Evolutionary conservation across 2,888 invertebrate species (phyloP).

Genomic region (Lysandra bellargus): DNA sequence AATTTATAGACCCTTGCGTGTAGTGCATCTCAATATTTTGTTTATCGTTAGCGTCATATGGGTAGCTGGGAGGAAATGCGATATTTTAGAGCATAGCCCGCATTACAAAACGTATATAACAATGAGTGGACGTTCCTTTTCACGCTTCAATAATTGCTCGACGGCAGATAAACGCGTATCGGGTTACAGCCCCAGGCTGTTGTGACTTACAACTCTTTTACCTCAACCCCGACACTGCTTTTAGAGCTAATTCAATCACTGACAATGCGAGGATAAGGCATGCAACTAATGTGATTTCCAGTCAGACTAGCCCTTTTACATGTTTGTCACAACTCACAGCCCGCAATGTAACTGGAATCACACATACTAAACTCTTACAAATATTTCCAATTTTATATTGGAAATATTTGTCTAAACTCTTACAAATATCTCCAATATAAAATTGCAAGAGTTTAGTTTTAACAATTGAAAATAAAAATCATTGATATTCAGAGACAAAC

Average conservation of each 20-base stretch:
- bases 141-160: slow-evolving; percentile 82
- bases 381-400: too few relatives aligned
- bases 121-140: slow-evolving; percentile 80
- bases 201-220: slow-evolving; percentile 64
- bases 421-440: too few relatives aligned
- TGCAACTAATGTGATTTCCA: slow-evolving; percentile 17
- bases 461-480: not conserved
- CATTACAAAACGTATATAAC: slow-evolving; percentile 78
- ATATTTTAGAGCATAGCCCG: slow-evolving; percentile 78
- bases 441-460: not conserved
- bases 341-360: not conserved
- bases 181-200: slow-evolving; percentile 65
- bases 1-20: slow-evolving; percentile 8
- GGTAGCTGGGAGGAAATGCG: slow-evolving; percentile 63
- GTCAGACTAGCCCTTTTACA: not conserved
- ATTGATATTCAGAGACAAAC: not conserved
- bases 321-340: not conserved
- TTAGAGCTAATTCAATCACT: slow-evolving; percentile 42
- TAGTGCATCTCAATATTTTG: slow-evolving; percentile 35
- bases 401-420: too few relatives aligned
- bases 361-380: too few relatives aligned
- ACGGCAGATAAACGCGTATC: slow-evolving; percentile 78
- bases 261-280: slow-evolving; percentile 21
- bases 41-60: slow-evolving; percentile 38
- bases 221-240: slow-evolving; percentile 44